Evolutionary conservation across 1,140 invertebrate genomes (phyloP), one percentile per base, ranked within the genome.

Genomic region (Vollenhovia emeryi): DNA sequence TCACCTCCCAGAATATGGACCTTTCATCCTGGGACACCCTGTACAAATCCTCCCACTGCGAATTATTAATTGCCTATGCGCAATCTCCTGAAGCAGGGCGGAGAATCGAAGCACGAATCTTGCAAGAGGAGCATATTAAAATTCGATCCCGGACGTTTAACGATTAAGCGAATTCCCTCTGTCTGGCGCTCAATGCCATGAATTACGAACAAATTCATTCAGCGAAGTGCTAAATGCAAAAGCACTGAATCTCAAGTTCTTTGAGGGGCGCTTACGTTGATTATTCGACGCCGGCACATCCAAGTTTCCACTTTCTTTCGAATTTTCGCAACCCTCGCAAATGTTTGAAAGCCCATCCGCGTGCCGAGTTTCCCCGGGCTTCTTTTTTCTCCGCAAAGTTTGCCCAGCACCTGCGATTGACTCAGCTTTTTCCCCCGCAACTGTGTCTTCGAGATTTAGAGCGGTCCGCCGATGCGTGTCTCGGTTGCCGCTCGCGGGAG

Each of bases 371-470:
- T 30, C 7, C 9, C 3, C 36, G 6, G 8, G 13, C 18, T 48
- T 30, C 15, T 13, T 55, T 52, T 68, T 48, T 21, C 8, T n/a
- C 36, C 30, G 9, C 21, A 43, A 71, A 80, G 48, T 80, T 80
- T 57, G 30, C 40, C 50, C 13, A 50, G 8, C 50, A 71, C 36
- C 50, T 45, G 78, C 36, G 66, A 50, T 50, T 55, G 60, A 79
- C 50, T 55, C 36, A 21, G 50, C 78, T 66, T n/a, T 52, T 52
- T 45, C 30, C 33, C 15, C 36, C 13, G n/a, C n/a, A n/a, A 36
- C 24, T 57, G 11, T 57, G 36, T 45, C 27, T n/a, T 43, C 50
- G 50, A 55, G 66, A 82, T 82, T 57, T 82, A 82, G 50, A 82
- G 13, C 27, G 15, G n/a, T 71, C 13, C 9, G 15, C 15, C 48